phyloP scores from a whole-genome alignment of 2,113 vertebrate species.

The Hystrix cristata region DNA sequence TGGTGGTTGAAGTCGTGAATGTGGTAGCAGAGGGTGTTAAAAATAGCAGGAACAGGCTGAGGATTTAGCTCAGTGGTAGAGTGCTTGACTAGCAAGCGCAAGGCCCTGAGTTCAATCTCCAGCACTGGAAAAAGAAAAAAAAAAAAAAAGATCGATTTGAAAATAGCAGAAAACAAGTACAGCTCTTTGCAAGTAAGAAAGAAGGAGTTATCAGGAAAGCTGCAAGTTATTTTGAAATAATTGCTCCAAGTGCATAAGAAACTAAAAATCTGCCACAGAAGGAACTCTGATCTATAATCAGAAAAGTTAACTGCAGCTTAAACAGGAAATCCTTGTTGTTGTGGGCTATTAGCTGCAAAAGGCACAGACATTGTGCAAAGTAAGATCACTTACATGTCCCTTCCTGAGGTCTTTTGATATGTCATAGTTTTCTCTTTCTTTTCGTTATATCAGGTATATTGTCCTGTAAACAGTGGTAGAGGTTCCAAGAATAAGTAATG shows the following conservation, averaged over 20 bases:
- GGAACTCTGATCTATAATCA: conserved; percentile 94
- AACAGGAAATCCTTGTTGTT: conserved; percentile 95
- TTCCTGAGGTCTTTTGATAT: conserved; percentile 93
- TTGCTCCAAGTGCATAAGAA: conserved; percentile 96
- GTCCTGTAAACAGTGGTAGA: conserved; percentile 96
- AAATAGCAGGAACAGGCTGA: conserved; percentile 88
- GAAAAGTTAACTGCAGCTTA: conserved; percentile 96
- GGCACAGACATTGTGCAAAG: conserved; percentile 93
- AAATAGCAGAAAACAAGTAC: conserved; percentile 83
- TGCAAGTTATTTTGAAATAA: conserved; percentile 99
- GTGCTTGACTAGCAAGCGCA: no score
- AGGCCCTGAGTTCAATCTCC: no score
- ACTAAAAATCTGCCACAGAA: conserved; percentile 94
- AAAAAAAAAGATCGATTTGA: not conserved
- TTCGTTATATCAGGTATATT: conserved; percentile 95
- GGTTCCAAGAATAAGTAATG: conserved; percentile 94
- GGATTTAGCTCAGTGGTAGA: conserved; percentile 87
- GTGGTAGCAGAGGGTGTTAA: conserved; percentile 93
- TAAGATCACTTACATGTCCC: conserved; percentile 94
- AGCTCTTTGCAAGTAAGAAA: conserved; percentile 96
- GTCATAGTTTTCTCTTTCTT: conserved; percentile 91
- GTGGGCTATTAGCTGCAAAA: conserved; percentile 95
- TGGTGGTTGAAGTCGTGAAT: conserved; percentile 81
- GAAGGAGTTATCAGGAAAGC: conserved; percentile 99
- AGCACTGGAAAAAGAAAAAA: no score